Base-by-base conservation (phyloP, 2,888 invertebrate species). In the Troilus luridus region DNA sequence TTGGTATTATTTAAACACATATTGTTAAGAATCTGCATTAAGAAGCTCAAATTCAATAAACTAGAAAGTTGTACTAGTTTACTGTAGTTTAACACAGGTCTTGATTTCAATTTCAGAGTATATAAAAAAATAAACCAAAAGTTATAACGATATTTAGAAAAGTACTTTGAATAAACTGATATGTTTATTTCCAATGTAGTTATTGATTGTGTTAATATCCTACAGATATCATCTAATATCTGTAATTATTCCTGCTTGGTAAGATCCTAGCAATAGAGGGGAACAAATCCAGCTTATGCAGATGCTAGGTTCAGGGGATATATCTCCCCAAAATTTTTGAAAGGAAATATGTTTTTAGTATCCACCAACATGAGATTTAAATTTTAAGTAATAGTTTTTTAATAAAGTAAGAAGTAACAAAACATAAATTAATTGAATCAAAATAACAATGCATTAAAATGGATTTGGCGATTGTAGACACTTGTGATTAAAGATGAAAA, bases 11-110 rank as follows among this genome's bases (percentile, higher is more conserved):
- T 85, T 56, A 19, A 85, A 56, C 56, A n/a, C n/a, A 56, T 56
- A 12, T 85, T 85, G n/a, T 56, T 85, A 10, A 56, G 56, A 85
- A n/a, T 85, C 56, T 85, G 56, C 56, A 85, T 56, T 56, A 85
- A 14, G 56, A 56, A n/a, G 54, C 14, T 64, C 19, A 77, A 59
- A 59, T 59, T 10, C 14, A 41, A 41, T 59, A 12, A 14, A 59
- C 59, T 59, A 59, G 12, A 59, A 77, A 41, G 7, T 19, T 77
- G 24, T 17, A 7, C 17, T 12, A 2, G 7, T 77, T 24, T 67
- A 24, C 41, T 77, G 7, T 27, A 27, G 5, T 77, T 12, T 17
- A 6, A 7, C 12, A 41, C 1, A 1, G 72, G 27, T 77, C 72
- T 77, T 77, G 72, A 77, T 77, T 77, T 77, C 17, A 17, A 77